Percentiles rank a stretch among this genome's conserved stretches.
Evolutionary conservation across 2,888 invertebrate genomes (phyloP).

Genomic region (Julus scanicus): DNA sequence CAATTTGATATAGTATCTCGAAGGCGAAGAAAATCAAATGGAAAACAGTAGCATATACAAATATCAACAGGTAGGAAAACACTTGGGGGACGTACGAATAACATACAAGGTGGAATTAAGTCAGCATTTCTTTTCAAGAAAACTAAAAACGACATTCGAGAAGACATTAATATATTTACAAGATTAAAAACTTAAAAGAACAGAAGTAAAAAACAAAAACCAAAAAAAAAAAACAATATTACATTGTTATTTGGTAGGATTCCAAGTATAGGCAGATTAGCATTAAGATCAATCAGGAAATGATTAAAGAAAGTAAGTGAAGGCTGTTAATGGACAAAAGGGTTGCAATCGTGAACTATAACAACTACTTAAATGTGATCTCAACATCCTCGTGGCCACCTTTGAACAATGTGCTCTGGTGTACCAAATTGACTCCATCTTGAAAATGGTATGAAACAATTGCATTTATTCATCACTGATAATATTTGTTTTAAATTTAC

Average conservation of each 20-base stretch:
- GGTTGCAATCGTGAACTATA: conserved; percentile 30
- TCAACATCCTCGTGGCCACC: conserved; percentile 11
- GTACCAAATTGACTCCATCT: background rate
- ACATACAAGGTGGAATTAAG: conserved; percentile 45
- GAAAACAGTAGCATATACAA: conserved; percentile 43
- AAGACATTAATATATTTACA: conserved; percentile 23
- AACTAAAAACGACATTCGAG: conserved; percentile 37
- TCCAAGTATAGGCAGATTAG: conserved; percentile 31
- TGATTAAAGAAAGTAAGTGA: conserved; percentile 4
- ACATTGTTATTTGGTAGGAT: background rate
- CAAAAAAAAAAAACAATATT: background rate
- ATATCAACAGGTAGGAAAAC: conserved; percentile 7
- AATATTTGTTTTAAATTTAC: background rate
- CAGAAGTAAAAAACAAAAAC: background rate
- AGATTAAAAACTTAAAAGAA: background rate
- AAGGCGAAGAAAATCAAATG: conserved; percentile 41
- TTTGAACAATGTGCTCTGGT: conserved; percentile 45
- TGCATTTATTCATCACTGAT: background rate
- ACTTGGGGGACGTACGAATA: conserved; percentile 17
- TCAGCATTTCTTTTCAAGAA: background rate
- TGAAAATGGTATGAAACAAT: background rate
- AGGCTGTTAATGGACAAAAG: conserved; percentile 45
- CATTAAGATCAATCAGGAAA: conserved; percentile 37
- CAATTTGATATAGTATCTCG: conserved; percentile 25
- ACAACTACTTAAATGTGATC: background rate